Base-by-base conservation (phyloP, 2,888 invertebrate species). In the Tenthredo mesomela region DNA sequence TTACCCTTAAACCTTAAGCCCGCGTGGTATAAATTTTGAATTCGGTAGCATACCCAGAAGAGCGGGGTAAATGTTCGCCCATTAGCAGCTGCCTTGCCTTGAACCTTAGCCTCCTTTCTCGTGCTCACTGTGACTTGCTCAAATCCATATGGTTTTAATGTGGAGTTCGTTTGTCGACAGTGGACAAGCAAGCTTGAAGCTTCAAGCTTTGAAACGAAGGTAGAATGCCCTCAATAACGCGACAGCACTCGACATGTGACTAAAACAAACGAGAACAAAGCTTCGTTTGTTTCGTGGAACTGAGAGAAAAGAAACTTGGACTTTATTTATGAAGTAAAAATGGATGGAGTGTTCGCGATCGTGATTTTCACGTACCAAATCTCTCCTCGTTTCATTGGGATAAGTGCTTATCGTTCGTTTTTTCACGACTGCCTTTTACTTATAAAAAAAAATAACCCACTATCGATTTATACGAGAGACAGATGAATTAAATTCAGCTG, bases 61-160 rank as follows among this genome's bases (percentile, higher is more conserved):
- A 43, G 18, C 61, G 78, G 29, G 78, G 65, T 84, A 77, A 67
- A 84, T 84, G 84, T 80, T 78, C 58, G 84, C 75, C 78, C 84
- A 80, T 84, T 84, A 84, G 77, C 84, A 67, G 40, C 47, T 47
- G 78, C 61, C 18, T 78, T 43, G 33, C 84, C 61, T 80, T 80
- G 80, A 61, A 37, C 80, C 40, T 40, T 80, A 15, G 37, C 47
- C 83, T 33, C 70, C n/a, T 70, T 70, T n/a, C 15, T 25, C 29
- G n/a, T 83, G 70, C 29, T 25, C 67, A 5, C n/a, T 43, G n/a
- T 37, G n/a, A 70, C n/a, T 18, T n/a, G 0, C 70, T 70, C 10
- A n/a, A 5, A 25, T 7, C 37, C 71, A 43, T 43, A 25, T 29
- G 4, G 47, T 43, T 75, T 12, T n/a, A 50, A 43, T n/a, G 75